A percentile compares a stretch with the other conserved stretches of the same genome.
Conservation (phyloP, 2,888 invertebrate genomes). For the Leptinotarsa tumamoca region DNA sequence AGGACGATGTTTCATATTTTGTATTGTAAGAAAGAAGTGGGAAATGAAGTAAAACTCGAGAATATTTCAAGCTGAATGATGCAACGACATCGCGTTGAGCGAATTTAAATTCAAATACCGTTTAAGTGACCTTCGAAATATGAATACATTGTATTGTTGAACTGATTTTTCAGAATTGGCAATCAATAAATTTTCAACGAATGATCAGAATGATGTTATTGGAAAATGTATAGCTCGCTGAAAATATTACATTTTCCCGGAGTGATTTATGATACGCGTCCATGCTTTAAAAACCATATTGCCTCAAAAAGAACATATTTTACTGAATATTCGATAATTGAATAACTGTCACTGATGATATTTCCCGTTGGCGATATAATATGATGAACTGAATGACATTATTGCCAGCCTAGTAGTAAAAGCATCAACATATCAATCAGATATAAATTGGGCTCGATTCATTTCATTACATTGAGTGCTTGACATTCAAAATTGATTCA, state of each 20-base stretch:
- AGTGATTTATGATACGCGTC: not conserved
- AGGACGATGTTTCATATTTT: too few relatives aligned
- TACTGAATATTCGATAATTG: slow-evolving; percentile 8
- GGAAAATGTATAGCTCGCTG: not conserved
- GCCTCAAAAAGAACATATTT: not conserved
- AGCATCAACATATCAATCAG: not conserved
- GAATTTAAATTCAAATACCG: too few relatives aligned
- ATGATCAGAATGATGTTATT: not conserved
- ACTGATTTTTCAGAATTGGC: too few relatives aligned
- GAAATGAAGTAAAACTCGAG: too few relatives aligned
- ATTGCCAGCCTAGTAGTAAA: not conserved
- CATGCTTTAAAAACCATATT: not conserved
- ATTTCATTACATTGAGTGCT: not conserved
- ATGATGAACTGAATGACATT: slow-evolving; percentile 6
- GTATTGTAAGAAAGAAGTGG: too few relatives aligned
- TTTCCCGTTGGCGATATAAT: slow-evolving; percentile 12
- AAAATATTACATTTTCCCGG: not conserved
- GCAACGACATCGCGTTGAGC: too few relatives aligned
- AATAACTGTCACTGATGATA: slow-evolving; percentile 3
- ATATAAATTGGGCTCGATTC: not conserved
- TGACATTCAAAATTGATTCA: not conserved
- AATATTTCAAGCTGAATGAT: too few relatives aligned
- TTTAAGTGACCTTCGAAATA: too few relatives aligned
- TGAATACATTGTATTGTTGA: too few relatives aligned
- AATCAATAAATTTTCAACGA: not conserved